Evolutionary conservation across 2,888 invertebrate genomes (phyloP).

Genomic region (Folsomia candida): DNA sequence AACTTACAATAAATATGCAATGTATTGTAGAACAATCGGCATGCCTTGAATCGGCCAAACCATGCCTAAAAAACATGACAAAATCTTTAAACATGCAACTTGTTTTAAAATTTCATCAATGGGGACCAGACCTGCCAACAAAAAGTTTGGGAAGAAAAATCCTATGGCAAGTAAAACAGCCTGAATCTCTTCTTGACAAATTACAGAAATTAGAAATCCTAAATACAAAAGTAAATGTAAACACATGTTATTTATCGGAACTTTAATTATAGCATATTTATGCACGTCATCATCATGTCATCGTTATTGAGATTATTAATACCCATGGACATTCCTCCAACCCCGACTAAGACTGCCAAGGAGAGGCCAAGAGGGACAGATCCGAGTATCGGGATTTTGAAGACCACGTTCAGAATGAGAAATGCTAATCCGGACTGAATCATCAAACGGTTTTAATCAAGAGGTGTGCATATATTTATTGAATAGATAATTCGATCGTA

Average conservation of each 20-base stretch:
- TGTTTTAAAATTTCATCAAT: constrained; percentile 14
- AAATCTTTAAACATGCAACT: no score
- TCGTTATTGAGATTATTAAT: constrained; percentile 52
- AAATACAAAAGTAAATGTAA: no score
- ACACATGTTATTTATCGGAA: no score
- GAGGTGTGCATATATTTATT: no score
- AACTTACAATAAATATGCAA: constrained; percentile 17
- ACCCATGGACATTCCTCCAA: constrained; percentile 96
- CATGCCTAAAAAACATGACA: constrained; percentile 23
- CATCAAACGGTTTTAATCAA: no score
- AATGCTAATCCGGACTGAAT: constrained; percentile 87
- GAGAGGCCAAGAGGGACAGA: constrained; percentile 78
- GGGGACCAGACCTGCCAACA: constrained; percentile 38
- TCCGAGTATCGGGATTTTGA: constrained; percentile 84
- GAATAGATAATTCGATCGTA: no score
- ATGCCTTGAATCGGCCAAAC: constrained; percentile 39
- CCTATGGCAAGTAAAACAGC: constrained; percentile 89
- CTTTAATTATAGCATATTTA: background rate
- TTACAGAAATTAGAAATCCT: constrained; percentile 86
- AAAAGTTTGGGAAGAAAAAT: constrained; percentile 57
- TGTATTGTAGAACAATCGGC: constrained; percentile 29
- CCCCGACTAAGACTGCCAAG: constrained; percentile 80
- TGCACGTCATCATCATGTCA: background rate
- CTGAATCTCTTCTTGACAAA: constrained; percentile 85
- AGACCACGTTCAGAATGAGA: constrained; percentile 84